phyloP scores from a whole-genome alignment of 2,113 vertebrate genomes.

The Prietella phreatophila region DNA sequence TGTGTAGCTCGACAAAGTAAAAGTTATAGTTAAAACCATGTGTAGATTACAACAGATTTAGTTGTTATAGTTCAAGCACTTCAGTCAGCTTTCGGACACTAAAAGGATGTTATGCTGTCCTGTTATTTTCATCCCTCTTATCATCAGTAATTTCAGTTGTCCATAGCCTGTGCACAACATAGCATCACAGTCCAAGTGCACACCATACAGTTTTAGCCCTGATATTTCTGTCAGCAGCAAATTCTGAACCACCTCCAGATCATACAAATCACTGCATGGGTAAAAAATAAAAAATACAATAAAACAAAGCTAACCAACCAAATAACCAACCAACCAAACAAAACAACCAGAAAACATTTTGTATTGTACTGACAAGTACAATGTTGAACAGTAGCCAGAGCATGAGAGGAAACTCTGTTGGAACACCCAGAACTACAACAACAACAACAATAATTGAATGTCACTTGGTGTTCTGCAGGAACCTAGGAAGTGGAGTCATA shows the following conservation, averaged over 20 bases:
- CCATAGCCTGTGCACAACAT: background rate
- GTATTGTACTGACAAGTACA: background rate
- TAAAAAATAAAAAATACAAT: background rate
- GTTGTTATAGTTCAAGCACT: background rate
- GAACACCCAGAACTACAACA: background rate
- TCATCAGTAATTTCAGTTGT: background rate
- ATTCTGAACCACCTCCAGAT: background rate
- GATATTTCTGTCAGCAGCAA: background rate
- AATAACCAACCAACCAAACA: background rate
- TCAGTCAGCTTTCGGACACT: background rate
- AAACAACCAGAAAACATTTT: background rate
- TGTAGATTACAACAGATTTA: too few species aligned
- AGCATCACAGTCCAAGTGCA: background rate
- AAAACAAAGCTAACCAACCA: background rate
- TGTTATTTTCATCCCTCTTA: background rate
- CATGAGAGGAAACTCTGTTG: background rate
- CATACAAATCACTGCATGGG: background rate
- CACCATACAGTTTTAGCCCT: background rate
- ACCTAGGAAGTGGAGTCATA: background rate
- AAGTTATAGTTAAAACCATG: too few species aligned
- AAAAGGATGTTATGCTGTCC: background rate
- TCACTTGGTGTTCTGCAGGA: background rate
- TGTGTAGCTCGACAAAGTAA: too few species aligned
- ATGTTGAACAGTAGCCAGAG: background rate
- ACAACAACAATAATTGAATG: background rate